Evolutionary conservation across 2,888 invertebrate species (phyloP).

Genomic region (Notocelia uddmanniana): DNA sequence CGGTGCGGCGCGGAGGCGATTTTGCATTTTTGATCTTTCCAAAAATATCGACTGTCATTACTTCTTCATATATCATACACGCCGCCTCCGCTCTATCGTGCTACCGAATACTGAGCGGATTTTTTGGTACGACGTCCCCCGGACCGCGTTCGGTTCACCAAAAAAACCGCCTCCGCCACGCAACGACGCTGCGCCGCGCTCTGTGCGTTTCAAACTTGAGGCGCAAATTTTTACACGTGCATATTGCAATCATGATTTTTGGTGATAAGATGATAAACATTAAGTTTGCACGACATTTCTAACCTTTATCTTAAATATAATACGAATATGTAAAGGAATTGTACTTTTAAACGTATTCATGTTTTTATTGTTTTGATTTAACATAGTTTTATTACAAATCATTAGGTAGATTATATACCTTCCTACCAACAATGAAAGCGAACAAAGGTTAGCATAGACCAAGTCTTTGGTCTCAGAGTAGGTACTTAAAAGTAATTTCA

Average conservation of each 20-base stretch:
- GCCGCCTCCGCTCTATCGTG: too few species aligned
- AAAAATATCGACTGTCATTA: too few species aligned
- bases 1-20: too few species aligned
- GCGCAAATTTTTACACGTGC: background rate
- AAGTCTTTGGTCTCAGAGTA: background rate
- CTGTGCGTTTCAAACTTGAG: background rate
- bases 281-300: conserved; percentile 17
- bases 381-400: conserved; percentile 3
- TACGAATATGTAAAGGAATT: conserved; percentile 35
- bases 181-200: too few species aligned
- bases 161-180: too few species aligned
- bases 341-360: conserved; percentile 17
- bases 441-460: background rate
- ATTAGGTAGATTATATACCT: background rate
- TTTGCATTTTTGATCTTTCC: too few species aligned
- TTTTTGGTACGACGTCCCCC: too few species aligned
- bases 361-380: background rate
- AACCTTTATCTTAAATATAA: conserved; percentile 14
- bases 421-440: background rate
- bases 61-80: too few species aligned
- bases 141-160: too few species aligned
- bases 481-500: background rate
- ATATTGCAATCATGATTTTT: conserved; percentile 10
- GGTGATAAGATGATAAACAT: conserved; percentile 11
- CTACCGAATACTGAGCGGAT: too few species aligned